Evolutionary conservation across 2,113 vertebrate genomes (phyloP), one percentile per base, ranked within the genome.

Genomic region (Albula goreensis): DNA sequence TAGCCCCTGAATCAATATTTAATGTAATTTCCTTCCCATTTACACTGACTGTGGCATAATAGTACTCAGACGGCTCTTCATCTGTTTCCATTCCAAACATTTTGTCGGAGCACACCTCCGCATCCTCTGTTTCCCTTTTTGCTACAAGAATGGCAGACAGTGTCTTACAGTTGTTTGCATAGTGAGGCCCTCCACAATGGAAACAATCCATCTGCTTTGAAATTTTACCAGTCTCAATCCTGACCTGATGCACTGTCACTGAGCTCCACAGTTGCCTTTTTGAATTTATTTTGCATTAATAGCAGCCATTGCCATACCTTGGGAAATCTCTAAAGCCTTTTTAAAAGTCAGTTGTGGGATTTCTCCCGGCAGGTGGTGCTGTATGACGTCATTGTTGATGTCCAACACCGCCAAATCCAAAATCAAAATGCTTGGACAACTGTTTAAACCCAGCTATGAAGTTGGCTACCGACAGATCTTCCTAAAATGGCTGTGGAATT

Each of bases 291-390:
- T 83, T 12, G 86, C 77, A 83, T 80, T 84, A 83, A 13, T 78
- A 19, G 82, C 81, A 9, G 86, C 86, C 70, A 63, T 79, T 17
- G 82, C 80, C 81, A 86, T 86, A 3, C 80, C 80, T 19, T 50
- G 60, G 31, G 85, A 56, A 5, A 86, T 77, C 19, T 86, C 85
- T 15, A 86, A 10, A 13, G 85, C 63, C 74, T 15, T 82, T 25
- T 86, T 86, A 9, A 86, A 86, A 48, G 22, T 82, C 50, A 83
- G 80, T 1, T 10, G 57, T 60, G 49, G 11, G 49, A 63, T 11
- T 86, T 86, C 81, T 50, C 85, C 85, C 80, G 83, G 60, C 81
- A 86, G 41, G 2, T 60, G 57, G 63, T 66, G 25, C 60, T 82
- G 85, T 15, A 81, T 81, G 41, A 19, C 41, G 57, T 86, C 85